Evolutionary conservation across 2,113 vertebrate species (phyloP).

Genomic region (Anoura caudifer): DNA sequence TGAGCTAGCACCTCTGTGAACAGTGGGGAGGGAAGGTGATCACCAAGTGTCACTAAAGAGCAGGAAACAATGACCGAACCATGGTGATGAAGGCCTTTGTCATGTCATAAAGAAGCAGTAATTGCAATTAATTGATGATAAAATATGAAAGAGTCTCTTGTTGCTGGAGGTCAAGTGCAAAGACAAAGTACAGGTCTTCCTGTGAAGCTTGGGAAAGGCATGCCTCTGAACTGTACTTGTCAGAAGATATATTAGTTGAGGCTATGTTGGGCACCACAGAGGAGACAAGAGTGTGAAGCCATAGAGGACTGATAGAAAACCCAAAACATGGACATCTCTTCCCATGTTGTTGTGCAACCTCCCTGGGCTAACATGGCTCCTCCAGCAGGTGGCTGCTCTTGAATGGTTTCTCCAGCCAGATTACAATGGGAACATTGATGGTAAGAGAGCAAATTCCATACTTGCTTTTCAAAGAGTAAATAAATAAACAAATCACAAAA

Average conservation of each 20-base stretch:
- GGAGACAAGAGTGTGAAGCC: background rate
- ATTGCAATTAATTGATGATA: slow-evolving; percentile 74
- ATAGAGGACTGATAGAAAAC: background rate
- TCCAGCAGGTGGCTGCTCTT: background rate
- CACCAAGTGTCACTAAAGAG: slow-evolving; percentile 60
- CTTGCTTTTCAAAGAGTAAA: background rate
- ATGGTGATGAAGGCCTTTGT: slow-evolving; percentile 68
- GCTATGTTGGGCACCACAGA: background rate
- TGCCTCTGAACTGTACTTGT: background rate
- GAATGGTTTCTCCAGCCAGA: background rate
- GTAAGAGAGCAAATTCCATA: background rate
- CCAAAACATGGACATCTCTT: background rate
- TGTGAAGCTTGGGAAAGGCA: slow-evolving; percentile 36
- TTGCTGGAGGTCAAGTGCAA: slow-evolving; percentile 50
- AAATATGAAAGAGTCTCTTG: slow-evolving; percentile 74
- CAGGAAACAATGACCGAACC: slow-evolving; percentile 74
- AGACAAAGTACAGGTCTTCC: slow-evolving; percentile 28
- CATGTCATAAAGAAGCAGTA: slow-evolving; percentile 67
- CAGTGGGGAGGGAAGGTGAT: slow-evolving; percentile 72
- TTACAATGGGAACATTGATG: background rate
- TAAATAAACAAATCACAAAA: background rate
- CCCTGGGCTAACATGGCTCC: background rate
- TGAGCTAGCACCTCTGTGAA: slow-evolving; percentile 77
- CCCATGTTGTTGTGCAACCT: background rate
- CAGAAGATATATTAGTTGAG: background rate